A percentile compares a stretch with the other conserved stretches of the same genome.
Conservation (phyloP, 2,113 vertebrate species). For the Merops nubicus region DNA sequence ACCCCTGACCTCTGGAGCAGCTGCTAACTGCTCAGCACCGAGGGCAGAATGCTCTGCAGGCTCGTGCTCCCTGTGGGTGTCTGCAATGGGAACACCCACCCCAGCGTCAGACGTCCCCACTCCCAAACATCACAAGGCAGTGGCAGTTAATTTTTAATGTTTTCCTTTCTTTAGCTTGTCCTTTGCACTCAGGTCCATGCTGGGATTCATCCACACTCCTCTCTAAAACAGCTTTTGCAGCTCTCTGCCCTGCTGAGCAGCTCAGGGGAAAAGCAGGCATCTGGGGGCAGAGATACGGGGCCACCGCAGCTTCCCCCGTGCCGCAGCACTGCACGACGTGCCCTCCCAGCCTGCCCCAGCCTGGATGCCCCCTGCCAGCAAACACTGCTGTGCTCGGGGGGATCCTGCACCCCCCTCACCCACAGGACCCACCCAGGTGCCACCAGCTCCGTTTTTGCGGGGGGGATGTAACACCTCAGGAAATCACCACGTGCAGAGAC, state of each 20-base stretch:
- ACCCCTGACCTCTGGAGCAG: neutral
- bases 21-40: neutral
- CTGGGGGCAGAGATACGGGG: neutral
- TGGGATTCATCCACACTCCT: neutral
- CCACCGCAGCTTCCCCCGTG: neutral
- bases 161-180: neutral
- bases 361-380: neutral
- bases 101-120: neutral
- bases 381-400: neutral
- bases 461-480: neutral
- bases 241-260: neutral
- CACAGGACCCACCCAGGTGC: neutral
- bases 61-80: neutral
- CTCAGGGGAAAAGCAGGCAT: neutral
- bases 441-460: neutral
- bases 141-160: neutral
- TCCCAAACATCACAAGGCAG: neutral
- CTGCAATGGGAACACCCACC: neutral
- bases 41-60: neutral
- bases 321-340: neutral
- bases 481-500: neutral
- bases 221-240: neutral
- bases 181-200: neutral
- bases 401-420: neutral
- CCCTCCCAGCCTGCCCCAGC: neutral